Evolutionary conservation across 2,797 vertebrate genomes (phyloP).

Genomic region (Falco concolor): DNA sequence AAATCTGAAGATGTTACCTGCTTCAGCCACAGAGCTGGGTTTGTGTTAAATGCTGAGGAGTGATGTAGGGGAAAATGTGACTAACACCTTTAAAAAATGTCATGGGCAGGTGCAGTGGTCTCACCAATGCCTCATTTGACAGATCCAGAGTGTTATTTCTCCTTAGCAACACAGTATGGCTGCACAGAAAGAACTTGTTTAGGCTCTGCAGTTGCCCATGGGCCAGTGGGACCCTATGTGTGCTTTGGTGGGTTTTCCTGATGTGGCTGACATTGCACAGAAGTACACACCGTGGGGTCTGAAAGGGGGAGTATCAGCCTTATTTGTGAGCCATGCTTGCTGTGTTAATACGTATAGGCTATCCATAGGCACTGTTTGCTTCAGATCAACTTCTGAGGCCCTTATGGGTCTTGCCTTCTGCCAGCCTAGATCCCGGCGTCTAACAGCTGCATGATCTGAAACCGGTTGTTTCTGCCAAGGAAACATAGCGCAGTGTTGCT

Average conservation of each 20-base stretch:
- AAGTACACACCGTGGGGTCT: not conserved
- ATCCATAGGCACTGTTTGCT: not conserved
- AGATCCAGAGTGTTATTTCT: not conserved
- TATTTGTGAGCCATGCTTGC: not conserved
- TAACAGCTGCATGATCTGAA: constrained; percentile 2
- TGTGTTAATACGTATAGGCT: not conserved
- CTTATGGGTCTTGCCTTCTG: not conserved
- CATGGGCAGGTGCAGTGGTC: not conserved
- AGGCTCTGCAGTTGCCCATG: not conserved
- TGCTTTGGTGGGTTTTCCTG: not conserved
- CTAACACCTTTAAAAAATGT: not conserved
- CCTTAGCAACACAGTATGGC: not conserved
- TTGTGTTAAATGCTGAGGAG: not conserved
- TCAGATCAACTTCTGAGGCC: not conserved
- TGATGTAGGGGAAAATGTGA: not conserved
- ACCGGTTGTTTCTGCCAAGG: not conserved
- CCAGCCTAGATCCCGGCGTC: not conserved
- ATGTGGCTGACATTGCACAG: not conserved
- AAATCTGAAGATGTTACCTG: not conserved
- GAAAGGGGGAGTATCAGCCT: not conserved
- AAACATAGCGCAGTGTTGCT: not conserved
- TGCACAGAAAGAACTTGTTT: not conserved
- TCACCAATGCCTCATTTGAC: not conserved
- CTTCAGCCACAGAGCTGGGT: not conserved
- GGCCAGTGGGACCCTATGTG: not conserved